Percentiles rank a stretch among this genome's conserved stretches.
phyloP scores from a whole-genome alignment of 2,888 invertebrate species.

The Agriopis leucophaearia region DNA sequence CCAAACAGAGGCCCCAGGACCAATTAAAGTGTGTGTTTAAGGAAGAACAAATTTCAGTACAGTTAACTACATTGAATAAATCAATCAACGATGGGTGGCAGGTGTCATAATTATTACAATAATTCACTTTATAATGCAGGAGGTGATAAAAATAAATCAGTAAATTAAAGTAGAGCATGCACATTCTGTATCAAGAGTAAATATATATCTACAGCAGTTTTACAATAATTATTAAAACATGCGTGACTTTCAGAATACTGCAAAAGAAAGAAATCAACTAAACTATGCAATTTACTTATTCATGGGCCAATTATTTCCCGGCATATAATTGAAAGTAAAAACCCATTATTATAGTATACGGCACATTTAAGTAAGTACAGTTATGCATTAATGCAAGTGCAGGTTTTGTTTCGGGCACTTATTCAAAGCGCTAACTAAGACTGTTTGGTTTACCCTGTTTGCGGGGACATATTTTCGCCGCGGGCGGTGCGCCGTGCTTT shows the following conservation, averaged over 20 bases:
- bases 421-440: conserved; percentile 69
- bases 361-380: conserved; percentile 32
- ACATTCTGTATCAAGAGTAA: no score
- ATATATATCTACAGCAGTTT: no score
- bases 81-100: conserved; percentile 13
- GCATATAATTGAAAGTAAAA: conserved; percentile 61
- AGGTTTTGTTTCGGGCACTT: conserved; percentile 67
- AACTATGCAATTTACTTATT: conserved; percentile 56
- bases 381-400: conserved; percentile 67
- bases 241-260: conserved; percentile 23
- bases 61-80: conserved; percentile 7
- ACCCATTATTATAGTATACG: conserved; percentile 47
- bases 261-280: conserved; percentile 45
- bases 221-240: background rate
- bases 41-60: conserved; percentile 14
- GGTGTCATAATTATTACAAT: conserved; percentile 9
- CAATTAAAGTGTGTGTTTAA: conserved; percentile 24
- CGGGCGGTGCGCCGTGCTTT: conserved; percentile 76
- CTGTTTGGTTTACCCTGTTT: conserved; percentile 73
- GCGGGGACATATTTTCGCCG: conserved; percentile 77
- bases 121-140: background rate
- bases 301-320: conserved; percentile 57
- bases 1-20: no score
- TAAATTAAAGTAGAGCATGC: background rate
- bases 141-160: background rate